phyloP scores from a whole-genome alignment of 1,140 invertebrate species.

The Calosoma granatense region DNA sequence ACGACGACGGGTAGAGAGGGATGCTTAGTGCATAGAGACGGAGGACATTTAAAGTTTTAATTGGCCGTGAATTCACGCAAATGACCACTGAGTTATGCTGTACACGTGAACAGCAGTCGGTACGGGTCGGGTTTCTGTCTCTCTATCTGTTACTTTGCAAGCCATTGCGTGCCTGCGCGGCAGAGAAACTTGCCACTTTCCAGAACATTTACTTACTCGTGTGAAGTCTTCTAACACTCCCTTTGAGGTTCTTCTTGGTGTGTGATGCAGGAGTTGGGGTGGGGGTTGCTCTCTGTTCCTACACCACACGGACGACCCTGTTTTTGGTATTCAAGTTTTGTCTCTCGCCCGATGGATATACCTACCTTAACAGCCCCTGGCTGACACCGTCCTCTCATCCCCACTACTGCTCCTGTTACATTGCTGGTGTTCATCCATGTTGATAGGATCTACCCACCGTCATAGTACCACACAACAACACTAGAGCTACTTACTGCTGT shows the following conservation, averaged over 20 bases:
- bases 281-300: too few species aligned
- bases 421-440: not conserved
- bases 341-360: too few species aligned
- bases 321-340: too few species aligned
- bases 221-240: too few species aligned
- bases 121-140: too few species aligned
- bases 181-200: conserved; percentile 1
- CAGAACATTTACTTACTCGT: conserved; percentile 2
- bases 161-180: not conserved
- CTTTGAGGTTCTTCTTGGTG: too few species aligned
- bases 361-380: too few species aligned
- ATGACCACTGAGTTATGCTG: conserved; percentile 2
- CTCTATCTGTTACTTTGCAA: conserved; percentile 5
- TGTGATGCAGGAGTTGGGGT: too few species aligned
- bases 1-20: not conserved
- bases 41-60: conserved; percentile 1
- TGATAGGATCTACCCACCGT: too few species aligned
- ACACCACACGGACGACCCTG: too few species aligned
- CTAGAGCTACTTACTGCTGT: too few species aligned
- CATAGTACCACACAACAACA: too few species aligned
- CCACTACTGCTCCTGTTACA: not conserved
- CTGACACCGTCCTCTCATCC: not conserved
- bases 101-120: not conserved
- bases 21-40: not conserved
- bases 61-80: conserved; percentile 3